Evolutionary conservation across 2,888 invertebrate genomes (phyloP).

Genomic region (Apamea anceps): DNA sequence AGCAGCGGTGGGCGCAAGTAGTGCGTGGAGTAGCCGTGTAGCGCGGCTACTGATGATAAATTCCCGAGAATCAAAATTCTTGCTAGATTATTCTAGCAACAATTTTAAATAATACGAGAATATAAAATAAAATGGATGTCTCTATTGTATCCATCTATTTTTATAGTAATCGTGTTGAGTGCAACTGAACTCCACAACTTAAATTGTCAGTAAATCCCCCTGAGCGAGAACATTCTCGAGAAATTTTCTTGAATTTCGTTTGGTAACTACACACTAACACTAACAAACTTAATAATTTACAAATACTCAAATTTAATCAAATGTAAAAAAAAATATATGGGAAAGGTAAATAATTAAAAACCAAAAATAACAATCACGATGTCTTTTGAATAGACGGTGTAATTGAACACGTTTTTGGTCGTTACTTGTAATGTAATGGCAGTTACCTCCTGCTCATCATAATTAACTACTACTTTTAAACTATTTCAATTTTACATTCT

Average conservation of each 20-base stretch:
- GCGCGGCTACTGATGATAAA: background rate
- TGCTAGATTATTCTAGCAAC: background rate
- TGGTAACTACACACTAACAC: too few species aligned
- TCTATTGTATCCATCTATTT: background rate
- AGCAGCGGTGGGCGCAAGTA: slow-evolving; percentile 19
- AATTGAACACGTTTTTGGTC: background rate
- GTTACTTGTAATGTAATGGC: background rate
- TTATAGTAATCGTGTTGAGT: background rate
- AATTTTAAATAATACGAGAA: background rate
- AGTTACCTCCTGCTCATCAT: background rate
- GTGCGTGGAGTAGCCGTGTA: slow-evolving; percentile 15
- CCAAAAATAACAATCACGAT: background rate
- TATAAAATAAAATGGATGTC: background rate
- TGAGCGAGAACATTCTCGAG: background rate
- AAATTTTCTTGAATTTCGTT: background rate
- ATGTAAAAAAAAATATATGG: background rate
- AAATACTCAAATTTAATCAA: background rate
- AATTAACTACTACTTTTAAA: background rate
- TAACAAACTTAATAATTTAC: background rate
- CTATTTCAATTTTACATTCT: background rate
- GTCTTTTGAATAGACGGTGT: background rate
- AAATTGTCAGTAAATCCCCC: background rate
- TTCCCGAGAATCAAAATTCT: background rate
- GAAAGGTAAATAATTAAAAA: background rate
- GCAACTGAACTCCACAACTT: background rate